Evolutionary conservation across 1,140 invertebrate species (phyloP).

Genomic region (Hirudo medicinalis): DNA sequence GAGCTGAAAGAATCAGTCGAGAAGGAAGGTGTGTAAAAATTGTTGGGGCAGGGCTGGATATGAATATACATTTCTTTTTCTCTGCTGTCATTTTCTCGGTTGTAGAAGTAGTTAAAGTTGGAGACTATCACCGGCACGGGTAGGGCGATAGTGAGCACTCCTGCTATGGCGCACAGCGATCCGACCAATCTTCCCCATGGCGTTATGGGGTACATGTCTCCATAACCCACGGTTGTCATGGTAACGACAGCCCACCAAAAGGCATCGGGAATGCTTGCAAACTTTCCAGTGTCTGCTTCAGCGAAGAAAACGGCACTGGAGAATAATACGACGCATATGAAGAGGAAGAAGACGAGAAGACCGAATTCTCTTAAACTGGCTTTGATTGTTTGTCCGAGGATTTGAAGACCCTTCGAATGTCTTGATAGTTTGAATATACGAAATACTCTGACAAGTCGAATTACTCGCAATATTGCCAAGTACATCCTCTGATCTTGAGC

Average conservation of each 20-base stretch:
- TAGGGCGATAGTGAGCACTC: slow-evolving; percentile 60
- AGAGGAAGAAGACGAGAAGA: slow-evolving; percentile 97
- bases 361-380: slow-evolving; percentile 98
- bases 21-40: slow-evolving; percentile 21
- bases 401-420: slow-evolving; percentile 43
- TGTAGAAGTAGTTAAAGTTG: slow-evolving; percentile 99
- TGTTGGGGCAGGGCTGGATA: slow-evolving; percentile 37
- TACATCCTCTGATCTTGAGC: slow-evolving; percentile 34
- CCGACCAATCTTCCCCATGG: slow-evolving; percentile 98
- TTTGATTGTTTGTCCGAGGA: slow-evolving; percentile 72
- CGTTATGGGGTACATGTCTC: slow-evolving; percentile 89
- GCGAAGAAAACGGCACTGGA: slow-evolving; percentile 96
- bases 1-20: background rate
- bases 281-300: slow-evolving; percentile 88
- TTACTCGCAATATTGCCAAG: slow-evolving; percentile 41
- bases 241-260: slow-evolving; percentile 66
- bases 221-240: slow-evolving; percentile 94
- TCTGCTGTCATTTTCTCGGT: slow-evolving; percentile 74
- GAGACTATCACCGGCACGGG: slow-evolving; percentile 98
- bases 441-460: slow-evolving; percentile 41
- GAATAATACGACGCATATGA: slow-evolving; percentile 90
- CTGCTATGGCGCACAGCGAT: slow-evolving; percentile 94
- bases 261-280: slow-evolving; percentile 75
- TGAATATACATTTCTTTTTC: slow-evolving; percentile 46
- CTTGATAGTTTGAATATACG: slow-evolving; percentile 43